Evolutionary conservation across 2,113 vertebrate genomes (phyloP), one percentile per base, ranked within the genome.

Genomic region (Malurus elegans): DNA sequence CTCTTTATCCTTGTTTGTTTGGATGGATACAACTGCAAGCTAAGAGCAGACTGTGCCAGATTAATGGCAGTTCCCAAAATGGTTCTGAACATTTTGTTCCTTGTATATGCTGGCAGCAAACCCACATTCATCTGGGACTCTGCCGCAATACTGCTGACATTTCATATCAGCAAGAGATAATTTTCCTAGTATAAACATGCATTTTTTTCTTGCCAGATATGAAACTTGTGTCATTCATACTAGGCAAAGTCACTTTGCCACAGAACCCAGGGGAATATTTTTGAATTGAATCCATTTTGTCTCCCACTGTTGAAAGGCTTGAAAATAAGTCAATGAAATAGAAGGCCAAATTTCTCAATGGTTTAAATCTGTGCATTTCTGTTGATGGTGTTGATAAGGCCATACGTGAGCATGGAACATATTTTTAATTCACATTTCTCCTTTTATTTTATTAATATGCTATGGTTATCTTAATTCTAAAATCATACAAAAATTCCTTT

Each of bases 121-220:
- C 54, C 28, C 87, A 87, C 70, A 81, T 69, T 85, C 44, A 91
- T 78, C 73, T 56, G 25, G 25, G 70, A 81, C 65, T 67, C 78
- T 87, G 89, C 48, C 93, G 80, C 70, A 85, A 72, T 61, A n/a
- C 47, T 89, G 84, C 80, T 89, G 84, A 96, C 80, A 91, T 54
- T 44, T 74, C 45, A 12, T 91, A 95, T 85, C 95, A 95, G 57
- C 78, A 95, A 85, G 61, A 89, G 84, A 87, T 85, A 86, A 91
- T 93, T 95, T 90, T 91, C 65, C 48, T 66, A 80, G 32, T 31
- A 58, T 8, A 92, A 67, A 71, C 65, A 73, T 5, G 29, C 19
- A 20, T 34, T 50, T 80, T 60, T 61, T 64, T 50, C 70, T 78
- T 87, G 76, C 57, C 84, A 67, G 66, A 85, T 92, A 86, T 57